Base-by-base conservation (phyloP, 1,140 invertebrate species). In the Bombus sibiricus region DNA sequence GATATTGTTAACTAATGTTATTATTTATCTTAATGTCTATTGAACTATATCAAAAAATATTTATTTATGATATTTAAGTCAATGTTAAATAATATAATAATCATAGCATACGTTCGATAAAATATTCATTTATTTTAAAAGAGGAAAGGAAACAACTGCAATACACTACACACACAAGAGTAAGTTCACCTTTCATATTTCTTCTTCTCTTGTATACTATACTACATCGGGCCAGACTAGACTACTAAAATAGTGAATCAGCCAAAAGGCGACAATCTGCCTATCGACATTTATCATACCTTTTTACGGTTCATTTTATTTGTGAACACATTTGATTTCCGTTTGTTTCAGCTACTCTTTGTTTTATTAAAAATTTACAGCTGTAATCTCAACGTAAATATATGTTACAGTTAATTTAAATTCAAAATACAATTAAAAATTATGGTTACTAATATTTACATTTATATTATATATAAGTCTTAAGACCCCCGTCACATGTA, bases 21-120 rank as follows among this genome's bases (percentile, higher is more conserved):
- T 72, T 81, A 57, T 81, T 68, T 53, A 57, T 73, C 39, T 47
- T 75, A 18, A 22, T 53, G 9, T 34, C 41, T 73, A 41, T 73
- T 39, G 57, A 59, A 13, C 10, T 39, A 37, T 57, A n/a, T 39
- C 3, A 22, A 22, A 59, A 57, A 2, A 59, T 28, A 18, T 10
- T 37, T 59, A 22, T 57, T 37, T 37, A 22, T 15, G 57, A 59
- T 57, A 59, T 76, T 76, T 59, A 57, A 15, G 3, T n/a, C 13
- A 37, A 76, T 37, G 22, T 34, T 69, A 22, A 6, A n/a, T 25
- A 3, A 39, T 41, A 41, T 72, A 22, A 71, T 59, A 32, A 81
- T 57, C 25, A 53, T 71, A 57, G n/a, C 13, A 57, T 74, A 8
- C 15, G 15, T 47, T 82, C 32, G 71, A 41, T 82, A 39, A 64